Evolutionary conservation across 2,113 vertebrate genomes (phyloP).

Genomic region (Oreochromis spilurus): DNA sequence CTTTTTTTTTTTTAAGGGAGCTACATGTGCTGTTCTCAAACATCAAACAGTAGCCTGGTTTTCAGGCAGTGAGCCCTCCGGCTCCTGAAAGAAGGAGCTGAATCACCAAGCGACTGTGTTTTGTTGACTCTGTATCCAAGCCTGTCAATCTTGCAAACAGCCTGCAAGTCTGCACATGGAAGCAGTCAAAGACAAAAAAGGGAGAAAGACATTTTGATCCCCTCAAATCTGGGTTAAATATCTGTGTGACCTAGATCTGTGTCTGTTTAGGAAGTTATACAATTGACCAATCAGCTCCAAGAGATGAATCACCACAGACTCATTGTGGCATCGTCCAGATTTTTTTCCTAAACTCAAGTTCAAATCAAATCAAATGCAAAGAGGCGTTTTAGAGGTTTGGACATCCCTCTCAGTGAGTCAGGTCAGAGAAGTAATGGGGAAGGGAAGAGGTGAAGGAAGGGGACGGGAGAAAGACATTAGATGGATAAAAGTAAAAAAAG

Average conservation of each 20-base stretch:
- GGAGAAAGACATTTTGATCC: neutral
- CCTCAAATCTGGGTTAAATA: conserved; percentile 13
- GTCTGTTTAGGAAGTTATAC: conserved; percentile 10
- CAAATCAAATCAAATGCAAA: neutral
- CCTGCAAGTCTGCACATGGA: conserved; percentile 13
- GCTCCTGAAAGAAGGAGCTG: conserved; percentile 10
- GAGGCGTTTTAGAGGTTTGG: neutral
- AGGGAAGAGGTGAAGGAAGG: neutral
- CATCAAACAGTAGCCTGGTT: neutral
- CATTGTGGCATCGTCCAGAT: conserved; percentile 4
- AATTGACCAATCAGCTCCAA: neutral
- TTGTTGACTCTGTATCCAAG: conserved; percentile 36
- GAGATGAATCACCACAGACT: conserved; percentile 3
- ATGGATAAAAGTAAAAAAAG: neutral
- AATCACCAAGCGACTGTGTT: conserved; percentile 7
- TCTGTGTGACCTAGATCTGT: conserved; percentile 17
- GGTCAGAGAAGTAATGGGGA: neutral
- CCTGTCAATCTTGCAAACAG: neutral
- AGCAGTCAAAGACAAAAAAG: neutral
- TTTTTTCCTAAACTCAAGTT: neutral
- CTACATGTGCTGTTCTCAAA: neutral
- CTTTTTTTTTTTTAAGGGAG: neutral
- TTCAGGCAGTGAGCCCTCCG: neutral
- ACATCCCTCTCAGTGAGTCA: neutral
- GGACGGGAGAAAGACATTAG: neutral